Percentiles rank a stretch among this genome's conserved stretches.
Evolutionary conservation across 2,797 vertebrate genomes (phyloP).

Genomic region (Pseudomugil tenellus): DNA sequence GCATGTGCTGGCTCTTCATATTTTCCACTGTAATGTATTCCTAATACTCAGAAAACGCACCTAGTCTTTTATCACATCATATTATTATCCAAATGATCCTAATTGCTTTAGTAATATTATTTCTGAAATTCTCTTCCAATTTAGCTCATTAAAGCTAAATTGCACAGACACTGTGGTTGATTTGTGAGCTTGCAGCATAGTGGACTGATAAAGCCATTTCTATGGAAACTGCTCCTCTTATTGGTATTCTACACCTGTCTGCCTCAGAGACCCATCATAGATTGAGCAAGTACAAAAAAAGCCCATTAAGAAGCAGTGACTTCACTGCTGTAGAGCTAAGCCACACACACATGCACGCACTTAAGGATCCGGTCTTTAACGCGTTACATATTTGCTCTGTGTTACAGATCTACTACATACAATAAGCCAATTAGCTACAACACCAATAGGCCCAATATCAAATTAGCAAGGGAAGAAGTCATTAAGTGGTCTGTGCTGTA

Average conservation of each 20-base stretch:
- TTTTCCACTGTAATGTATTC: conserved; percentile 11
- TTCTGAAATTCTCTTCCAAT: conserved; percentile 63
- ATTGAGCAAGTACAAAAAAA: conserved; percentile 35
- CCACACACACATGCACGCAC: conserved; percentile 26
- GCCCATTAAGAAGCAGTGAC: conserved; percentile 59
- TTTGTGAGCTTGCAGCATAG: conserved; percentile 51
- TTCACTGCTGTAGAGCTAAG: conserved; percentile 48
- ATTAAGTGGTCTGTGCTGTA: conserved; percentile 31
- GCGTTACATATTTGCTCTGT: conserved; percentile 59
- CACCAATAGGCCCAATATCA: conserved; percentile 52
- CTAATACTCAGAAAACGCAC: conserved; percentile 9
- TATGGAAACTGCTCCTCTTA: conserved; percentile 56
- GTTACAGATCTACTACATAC: conserved; percentile 49
- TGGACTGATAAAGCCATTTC: conserved; percentile 55
- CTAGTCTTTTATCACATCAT: conserved; percentile 32
- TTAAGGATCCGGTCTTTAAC: conserved; percentile 27
- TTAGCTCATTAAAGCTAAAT: conserved; percentile 70
- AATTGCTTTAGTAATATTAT: conserved; percentile 71
- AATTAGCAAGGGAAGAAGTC: conserved; percentile 43
- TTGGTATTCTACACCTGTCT: conserved; percentile 67
- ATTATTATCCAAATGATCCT: conserved; percentile 61
- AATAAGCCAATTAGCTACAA: conserved; percentile 57
- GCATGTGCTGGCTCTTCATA: conserved; percentile 1
- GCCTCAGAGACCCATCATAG: conserved; percentile 45
- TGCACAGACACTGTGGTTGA: conserved; percentile 61